Conservation (phyloP, 2,113 vertebrate species). For the Hipposideros armiger region DNA sequence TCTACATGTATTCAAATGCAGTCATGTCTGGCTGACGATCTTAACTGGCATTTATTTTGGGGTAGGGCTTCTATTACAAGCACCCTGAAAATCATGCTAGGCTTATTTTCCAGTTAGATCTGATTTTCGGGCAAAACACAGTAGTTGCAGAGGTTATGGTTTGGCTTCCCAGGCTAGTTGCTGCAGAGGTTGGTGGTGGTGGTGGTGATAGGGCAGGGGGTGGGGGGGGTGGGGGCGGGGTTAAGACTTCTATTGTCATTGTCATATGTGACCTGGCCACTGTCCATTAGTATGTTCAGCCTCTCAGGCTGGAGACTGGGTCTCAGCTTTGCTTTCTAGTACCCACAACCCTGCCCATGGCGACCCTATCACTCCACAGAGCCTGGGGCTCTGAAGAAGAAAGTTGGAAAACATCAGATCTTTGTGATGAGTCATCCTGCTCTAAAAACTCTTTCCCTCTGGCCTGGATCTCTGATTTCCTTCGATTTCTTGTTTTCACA, state of each 20-base stretch:
- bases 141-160: neutral
- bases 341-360: neutral
- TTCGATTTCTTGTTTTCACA: slow-evolving; percentile 57
- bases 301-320: neutral
- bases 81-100: too few relatives aligned
- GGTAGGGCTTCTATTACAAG: too few relatives aligned
- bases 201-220: too few relatives aligned
- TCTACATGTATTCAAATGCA: too few relatives aligned
- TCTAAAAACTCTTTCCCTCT: neutral
- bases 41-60: too few relatives aligned
- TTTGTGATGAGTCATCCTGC: neutral
- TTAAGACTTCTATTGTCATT: neutral
- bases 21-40: too few relatives aligned
- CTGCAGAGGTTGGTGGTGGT: neutral
- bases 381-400: neutral
- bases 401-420: neutral
- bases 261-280: neutral
- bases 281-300: neutral
- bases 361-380: neutral
- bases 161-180: neutral
- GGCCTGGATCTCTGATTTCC: slow-evolving; percentile 33
- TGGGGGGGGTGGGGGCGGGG: too few relatives aligned
- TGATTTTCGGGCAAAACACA: too few relatives aligned
- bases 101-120: too few relatives aligned
- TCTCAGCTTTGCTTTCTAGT: neutral